A percentile compares a stretch with the other conserved stretches of the same genome.
phyloP scores from a whole-genome alignment of 2,888 invertebrate species.

The Celastrina argiolus region DNA sequence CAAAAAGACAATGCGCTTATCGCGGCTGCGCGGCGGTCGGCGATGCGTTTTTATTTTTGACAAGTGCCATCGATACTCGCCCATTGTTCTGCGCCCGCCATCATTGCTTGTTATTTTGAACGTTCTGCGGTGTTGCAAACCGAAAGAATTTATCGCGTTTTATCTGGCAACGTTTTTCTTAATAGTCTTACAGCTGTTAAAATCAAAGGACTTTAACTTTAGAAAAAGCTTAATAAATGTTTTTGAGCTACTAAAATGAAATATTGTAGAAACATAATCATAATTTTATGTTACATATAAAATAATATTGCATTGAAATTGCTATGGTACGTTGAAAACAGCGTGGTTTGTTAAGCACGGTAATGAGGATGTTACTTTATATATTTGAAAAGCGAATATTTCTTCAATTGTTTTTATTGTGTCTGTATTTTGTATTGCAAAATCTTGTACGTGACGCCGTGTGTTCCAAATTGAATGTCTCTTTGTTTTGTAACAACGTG shows the following conservation, averaged over 20 bases:
- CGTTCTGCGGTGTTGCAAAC: constrained; percentile 34
- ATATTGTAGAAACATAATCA: too few species aligned
- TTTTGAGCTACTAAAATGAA: background rate
- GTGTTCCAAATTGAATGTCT: constrained; percentile 1
- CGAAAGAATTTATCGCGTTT: constrained; percentile 22
- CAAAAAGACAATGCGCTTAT: constrained; percentile 40
- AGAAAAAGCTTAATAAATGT: background rate
- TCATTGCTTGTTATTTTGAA: constrained; percentile 54
- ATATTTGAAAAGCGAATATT: constrained; percentile 48
- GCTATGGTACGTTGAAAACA: constrained; percentile 25
- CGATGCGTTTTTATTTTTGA: constrained; percentile 62
- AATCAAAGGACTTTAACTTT: background rate
- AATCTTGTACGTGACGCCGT: constrained; percentile 20
- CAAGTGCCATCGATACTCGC: constrained; percentile 68
- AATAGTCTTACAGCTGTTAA: constrained; percentile 18
- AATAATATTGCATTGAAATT: constrained; percentile 16
- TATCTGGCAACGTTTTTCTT: constrained; percentile 15
- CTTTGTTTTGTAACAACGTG: constrained; percentile 3
- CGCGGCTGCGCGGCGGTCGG: constrained; percentile 42
- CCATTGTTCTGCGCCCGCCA: constrained; percentile 62
- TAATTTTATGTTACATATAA: background rate
- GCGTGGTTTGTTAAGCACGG: constrained; percentile 49
- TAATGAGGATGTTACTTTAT: constrained; percentile 47
- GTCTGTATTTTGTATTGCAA: constrained; percentile 43
- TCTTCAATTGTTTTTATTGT: constrained; percentile 44